phyloP scores from a whole-genome alignment of 2,113 vertebrate species.

The Redunca redunca region DNA sequence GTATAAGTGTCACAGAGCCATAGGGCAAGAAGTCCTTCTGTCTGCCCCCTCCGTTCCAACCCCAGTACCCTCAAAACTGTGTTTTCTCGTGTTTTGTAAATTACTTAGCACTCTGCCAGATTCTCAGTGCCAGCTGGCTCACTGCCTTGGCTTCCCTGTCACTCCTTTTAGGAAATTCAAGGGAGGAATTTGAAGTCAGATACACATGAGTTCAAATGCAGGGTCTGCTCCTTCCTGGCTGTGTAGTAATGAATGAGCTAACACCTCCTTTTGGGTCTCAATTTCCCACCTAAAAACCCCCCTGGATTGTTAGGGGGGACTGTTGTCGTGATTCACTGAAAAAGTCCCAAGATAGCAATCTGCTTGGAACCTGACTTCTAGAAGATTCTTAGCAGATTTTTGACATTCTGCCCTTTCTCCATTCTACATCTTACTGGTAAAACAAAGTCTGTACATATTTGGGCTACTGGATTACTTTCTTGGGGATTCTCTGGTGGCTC shows the following conservation, averaged over 20 bases:
- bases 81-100: neutral
- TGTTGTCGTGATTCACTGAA: neutral
- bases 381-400: neutral
- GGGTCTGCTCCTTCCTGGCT: neutral
- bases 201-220: neutral
- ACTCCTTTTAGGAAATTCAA: constrained; percentile 7
- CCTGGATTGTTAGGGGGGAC: neutral
- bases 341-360: neutral
- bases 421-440: neutral
- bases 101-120: neutral
- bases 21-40: neutral
- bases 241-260: neutral
- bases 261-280: neutral
- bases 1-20: neutral
- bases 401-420: neutral
- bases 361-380: neutral
- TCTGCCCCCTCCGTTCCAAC: neutral
- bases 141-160: neutral
- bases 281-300: neutral
- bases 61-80: neutral
- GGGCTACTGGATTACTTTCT: neutral
- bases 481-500: neutral
- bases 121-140: neutral
- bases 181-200: neutral
- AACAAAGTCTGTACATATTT: neutral